A percentile compares a stretch with the other conserved stretches of the same genome.
phyloP scores from a whole-genome alignment of 1,140 invertebrate species.

The Drosophila carrolli region DNA sequence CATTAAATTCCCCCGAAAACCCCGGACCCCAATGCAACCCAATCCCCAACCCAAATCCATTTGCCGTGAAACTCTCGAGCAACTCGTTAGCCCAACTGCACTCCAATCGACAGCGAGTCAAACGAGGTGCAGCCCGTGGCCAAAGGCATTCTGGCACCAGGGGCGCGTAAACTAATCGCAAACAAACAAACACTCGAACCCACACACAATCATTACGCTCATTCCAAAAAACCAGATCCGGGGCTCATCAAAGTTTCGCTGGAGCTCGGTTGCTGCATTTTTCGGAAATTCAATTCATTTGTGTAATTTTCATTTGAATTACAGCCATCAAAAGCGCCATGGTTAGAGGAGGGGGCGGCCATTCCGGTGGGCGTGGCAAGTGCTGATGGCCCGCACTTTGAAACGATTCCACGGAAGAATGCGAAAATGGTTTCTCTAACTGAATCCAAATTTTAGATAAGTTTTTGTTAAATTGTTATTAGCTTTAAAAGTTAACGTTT shows the following conservation, averaged over 20 bases:
- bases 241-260: constrained; percentile 70
- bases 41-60: constrained; percentile 27
- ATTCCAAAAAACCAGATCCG: constrained; percentile 34
- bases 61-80: constrained; percentile 56
- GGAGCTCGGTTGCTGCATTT: constrained; percentile 51
- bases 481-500: background rate
- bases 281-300: constrained; percentile 79
- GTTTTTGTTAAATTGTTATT: background rate
- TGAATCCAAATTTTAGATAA: background rate
- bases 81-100: constrained; percentile 51
- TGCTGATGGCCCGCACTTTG: constrained; percentile 41
- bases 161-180: constrained; percentile 71
- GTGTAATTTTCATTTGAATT: constrained; percentile 78
- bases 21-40: background rate
- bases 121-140: constrained; percentile 36
- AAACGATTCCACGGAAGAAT: constrained; percentile 11
- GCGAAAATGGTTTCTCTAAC: constrained; percentile 41
- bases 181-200: constrained; percentile 61
- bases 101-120: constrained; percentile 49
- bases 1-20: constrained; percentile 52
- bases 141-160: constrained; percentile 42
- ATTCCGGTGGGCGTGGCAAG: constrained; percentile 43
- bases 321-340: constrained; percentile 58
- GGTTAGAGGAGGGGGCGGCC: constrained; percentile 23
- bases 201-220: constrained; percentile 42